Conservation (phyloP, 2,113 vertebrate genomes). For the Oncorhynchus mykiss region DNA sequence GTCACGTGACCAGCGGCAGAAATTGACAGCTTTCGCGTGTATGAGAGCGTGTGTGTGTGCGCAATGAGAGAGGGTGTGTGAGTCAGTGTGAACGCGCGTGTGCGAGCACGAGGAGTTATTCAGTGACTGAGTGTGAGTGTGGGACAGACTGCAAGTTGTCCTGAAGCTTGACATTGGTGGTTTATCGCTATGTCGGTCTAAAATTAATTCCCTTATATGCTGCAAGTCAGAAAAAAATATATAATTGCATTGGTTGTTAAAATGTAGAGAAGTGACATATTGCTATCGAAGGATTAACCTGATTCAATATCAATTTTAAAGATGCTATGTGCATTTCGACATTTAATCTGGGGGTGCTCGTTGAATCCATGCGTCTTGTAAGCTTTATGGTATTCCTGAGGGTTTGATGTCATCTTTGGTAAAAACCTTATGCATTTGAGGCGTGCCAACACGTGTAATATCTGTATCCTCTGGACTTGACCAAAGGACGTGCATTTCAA, state of each 20-base stretch:
- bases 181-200: conserved; percentile 49
- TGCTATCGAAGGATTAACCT: conserved; percentile 22
- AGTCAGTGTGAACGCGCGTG: background rate
- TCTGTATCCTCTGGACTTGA: no score
- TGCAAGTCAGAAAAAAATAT: conserved; percentile 11
- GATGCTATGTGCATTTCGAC: conserved; percentile 8
- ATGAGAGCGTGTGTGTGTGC: background rate
- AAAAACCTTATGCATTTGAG: background rate
- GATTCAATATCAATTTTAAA: conserved; percentile 30
- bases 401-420: background rate
- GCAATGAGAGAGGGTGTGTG: background rate
- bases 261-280: background rate
- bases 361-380: no score
- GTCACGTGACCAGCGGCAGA: conserved; percentile 93
- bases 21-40: conserved; percentile 87
- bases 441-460: no score
- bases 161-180: conserved; percentile 64
- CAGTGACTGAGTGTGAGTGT: background rate
- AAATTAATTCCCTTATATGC: conserved; percentile 54
- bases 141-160: conserved; percentile 28
- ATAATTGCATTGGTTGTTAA: conserved; percentile 8
- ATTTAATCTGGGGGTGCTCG: background rate
- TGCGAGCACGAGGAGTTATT: conserved; percentile 2
- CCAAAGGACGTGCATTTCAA: no score
- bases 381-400: background rate